These are phyloP conservation scores for Andrena haemorrhoa DNA, from an alignment of 2,888 invertebrate species.

Conservation along the genomic window DNA sequence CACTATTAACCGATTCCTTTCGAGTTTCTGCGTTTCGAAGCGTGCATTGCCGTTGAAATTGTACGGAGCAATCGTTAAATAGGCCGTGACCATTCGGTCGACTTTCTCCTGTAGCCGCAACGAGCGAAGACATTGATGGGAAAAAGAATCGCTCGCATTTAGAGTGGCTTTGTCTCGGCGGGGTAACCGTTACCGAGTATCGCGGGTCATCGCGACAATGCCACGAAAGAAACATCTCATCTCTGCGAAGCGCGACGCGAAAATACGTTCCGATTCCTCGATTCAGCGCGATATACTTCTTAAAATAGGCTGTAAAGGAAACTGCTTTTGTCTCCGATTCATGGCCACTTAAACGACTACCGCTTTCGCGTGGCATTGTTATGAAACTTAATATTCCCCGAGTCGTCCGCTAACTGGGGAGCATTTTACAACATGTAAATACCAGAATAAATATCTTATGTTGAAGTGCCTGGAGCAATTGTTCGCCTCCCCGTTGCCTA, in stretches of 20 bases:
- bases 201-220: constrained; percentile 14
- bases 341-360: neutral
- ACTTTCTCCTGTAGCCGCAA: constrained; percentile 79
- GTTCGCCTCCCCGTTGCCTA: neutral
- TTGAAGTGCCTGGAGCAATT: neutral
- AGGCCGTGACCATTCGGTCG: constrained; percentile 80
- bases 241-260: neutral
- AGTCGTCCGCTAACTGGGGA: neutral
- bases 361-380: neutral
- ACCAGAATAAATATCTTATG: neutral
- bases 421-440: neutral
- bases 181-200: constrained; percentile 10
- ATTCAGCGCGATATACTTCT: constrained; percentile 3
- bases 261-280: neutral
- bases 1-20: neutral
- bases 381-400: constrained; percentile 2
- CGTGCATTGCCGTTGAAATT: constrained; percentile 47
- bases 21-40: constrained; percentile 50
- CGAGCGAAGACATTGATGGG: constrained; percentile 63
- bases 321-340: constrained; percentile 13
- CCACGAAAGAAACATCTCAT: constrained; percentile 36
- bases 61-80: constrained; percentile 75
- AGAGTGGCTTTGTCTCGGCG: constrained; percentile 34
- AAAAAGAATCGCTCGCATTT: constrained; percentile 53
- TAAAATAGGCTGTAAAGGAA: constrained; percentile 38